Conservation (phyloP, 37 sponge, comb jelly and placozoan genomes). For the Tethya wilhelma region DNA sequence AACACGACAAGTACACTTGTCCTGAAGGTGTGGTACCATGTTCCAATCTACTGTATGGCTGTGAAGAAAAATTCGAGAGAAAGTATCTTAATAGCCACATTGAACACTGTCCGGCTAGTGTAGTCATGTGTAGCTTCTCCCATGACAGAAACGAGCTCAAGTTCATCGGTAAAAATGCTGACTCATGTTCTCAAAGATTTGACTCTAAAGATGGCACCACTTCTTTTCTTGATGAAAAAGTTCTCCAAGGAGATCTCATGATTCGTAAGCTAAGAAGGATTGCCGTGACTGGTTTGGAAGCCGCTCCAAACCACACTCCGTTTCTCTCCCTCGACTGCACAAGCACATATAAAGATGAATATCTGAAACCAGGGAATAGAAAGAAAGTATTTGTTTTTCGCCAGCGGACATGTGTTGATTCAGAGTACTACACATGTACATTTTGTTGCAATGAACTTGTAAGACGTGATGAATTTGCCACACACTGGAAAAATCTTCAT, state of each 20-base stretch:
- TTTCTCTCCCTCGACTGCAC: too few species aligned
- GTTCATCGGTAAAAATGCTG: background rate
- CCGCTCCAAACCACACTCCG: too few species aligned
- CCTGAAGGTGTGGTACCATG: constrained; percentile 36
- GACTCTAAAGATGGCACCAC: background rate
- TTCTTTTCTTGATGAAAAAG: constrained; percentile 24
- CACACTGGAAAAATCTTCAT: constrained; percentile 50
- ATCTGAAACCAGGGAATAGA: too few species aligned
- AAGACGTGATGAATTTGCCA: constrained; percentile 48
- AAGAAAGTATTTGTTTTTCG: too few species aligned
- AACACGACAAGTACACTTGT: constrained; percentile 49
- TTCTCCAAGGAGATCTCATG: constrained; percentile 20
- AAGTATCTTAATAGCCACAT: constrained; percentile 28
- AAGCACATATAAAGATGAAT: too few species aligned
- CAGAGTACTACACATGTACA: background rate
- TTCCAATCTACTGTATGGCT: constrained; percentile 52
- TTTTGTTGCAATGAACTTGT: constrained; percentile 52
- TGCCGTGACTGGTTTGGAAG: too few species aligned
- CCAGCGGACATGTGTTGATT: background rate
- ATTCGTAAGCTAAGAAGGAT: too few species aligned
- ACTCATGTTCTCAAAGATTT: too few species aligned
- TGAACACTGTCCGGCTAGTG: constrained; percentile 69
- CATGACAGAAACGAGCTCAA: background rate
- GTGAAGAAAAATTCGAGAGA: constrained; percentile 20
- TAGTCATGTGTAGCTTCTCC: constrained; percentile 28